Evolutionary conservation across 2,797 vertebrate genomes (phyloP).

Genomic region (Fringilla coelebs): DNA sequence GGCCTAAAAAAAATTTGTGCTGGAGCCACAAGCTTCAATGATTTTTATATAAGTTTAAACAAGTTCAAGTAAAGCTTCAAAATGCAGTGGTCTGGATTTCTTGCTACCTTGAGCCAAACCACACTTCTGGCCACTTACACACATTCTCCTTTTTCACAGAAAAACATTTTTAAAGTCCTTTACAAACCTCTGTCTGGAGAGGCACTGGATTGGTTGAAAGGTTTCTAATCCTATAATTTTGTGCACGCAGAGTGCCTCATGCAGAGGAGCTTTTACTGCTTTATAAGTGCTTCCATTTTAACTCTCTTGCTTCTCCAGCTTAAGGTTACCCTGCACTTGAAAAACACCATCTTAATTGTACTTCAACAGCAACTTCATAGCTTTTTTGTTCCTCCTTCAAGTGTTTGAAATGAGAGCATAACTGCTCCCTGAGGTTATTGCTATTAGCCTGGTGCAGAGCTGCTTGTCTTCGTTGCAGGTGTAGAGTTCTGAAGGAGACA

Average conservation of each 20-base stretch:
- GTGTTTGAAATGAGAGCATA: conserved; percentile 16
- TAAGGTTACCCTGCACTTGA: conserved; percentile 57
- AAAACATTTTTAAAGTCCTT: neutral
- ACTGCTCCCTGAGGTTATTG: conserved; percentile 20
- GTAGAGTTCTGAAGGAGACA: neutral
- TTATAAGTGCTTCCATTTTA: conserved; percentile 49
- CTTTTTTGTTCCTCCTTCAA: conserved; percentile 39
- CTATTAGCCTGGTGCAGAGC: neutral
- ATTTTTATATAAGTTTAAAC: neutral
- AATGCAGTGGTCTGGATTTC: neutral
- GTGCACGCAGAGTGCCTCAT: conserved; percentile 16
- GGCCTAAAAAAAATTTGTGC: neutral
- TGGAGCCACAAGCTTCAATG: neutral
- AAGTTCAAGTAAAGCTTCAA: neutral
- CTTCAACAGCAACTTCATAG: conserved; percentile 33
- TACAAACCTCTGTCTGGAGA: neutral
- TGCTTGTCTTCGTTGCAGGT: neutral
- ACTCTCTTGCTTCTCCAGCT: conserved; percentile 26
- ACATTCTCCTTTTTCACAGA: neutral
- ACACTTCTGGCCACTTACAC: neutral
- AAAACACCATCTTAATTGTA: conserved; percentile 60
- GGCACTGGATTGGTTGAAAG: neutral
- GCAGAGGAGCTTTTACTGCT: conserved; percentile 32
- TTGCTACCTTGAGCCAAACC: neutral
- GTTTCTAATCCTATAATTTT: conserved; percentile 58